Percentiles rank a stretch among this genome's conserved stretches.
Evolutionary conservation across 2,888 invertebrate genomes (phyloP).

Genomic region (Eristalis arbustorum): DNA sequence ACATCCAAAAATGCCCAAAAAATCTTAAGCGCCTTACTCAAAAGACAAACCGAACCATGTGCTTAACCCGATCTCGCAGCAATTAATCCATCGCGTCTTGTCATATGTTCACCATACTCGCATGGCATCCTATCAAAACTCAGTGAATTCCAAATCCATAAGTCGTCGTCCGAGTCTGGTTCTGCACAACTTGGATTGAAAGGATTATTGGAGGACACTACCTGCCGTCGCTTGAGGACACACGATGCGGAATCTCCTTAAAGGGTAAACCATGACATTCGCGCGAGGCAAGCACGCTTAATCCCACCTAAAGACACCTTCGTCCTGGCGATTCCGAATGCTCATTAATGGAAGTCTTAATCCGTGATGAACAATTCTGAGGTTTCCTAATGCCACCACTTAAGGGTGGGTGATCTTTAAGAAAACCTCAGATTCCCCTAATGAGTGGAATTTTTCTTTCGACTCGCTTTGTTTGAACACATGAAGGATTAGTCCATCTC

Average conservation of each 20-base stretch:
- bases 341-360: constrained; percentile 44
- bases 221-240: neutral
- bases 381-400: constrained; percentile 37
- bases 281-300: constrained; percentile 29
- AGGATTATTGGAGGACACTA: neutral
- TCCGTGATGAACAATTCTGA: constrained; percentile 32
- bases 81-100: neutral
- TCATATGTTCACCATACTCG: constrained; percentile 11
- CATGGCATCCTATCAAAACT: neutral
- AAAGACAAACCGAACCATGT: neutral
- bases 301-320: constrained; percentile 40
- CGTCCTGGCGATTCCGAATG: neutral
- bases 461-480: constrained; percentile 43
- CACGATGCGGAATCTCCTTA: neutral
- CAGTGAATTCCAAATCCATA: constrained; percentile 1
- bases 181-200: constrained; percentile 18
- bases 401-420: neutral
- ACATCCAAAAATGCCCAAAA: neutral
- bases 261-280: constrained; percentile 33
- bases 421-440: constrained; percentile 30
- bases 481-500: constrained; percentile 47
- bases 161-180: neutral
- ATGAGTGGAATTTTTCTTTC: constrained; percentile 49
- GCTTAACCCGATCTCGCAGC: neutral
- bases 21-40: neutral